Evolutionary conservation across 1,140 invertebrate genomes (phyloP).

Genomic region (Tetraneura akinire): DNA sequence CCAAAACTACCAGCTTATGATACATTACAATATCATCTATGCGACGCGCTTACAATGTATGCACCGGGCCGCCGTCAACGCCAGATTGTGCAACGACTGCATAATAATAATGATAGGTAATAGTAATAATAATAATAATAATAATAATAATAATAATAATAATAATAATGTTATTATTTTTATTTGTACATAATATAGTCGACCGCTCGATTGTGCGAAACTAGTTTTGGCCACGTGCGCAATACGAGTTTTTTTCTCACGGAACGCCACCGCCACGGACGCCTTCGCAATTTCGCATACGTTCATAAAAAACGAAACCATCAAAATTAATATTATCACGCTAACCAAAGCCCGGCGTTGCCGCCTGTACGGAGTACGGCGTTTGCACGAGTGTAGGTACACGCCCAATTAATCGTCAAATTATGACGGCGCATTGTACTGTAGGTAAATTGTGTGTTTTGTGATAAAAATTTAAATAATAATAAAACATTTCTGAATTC

Average conservation of each 20-base stretch:
- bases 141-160: no score
- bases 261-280: not conserved
- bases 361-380: no score
- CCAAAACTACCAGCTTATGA: not conserved
- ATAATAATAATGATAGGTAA: not conserved
- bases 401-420: not conserved
- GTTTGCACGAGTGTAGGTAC: not conserved
- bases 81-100: constrained; percentile 22
- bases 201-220: constrained; percentile 2
- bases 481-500: no score
- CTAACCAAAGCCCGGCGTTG: not conserved
- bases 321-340: not conserved
- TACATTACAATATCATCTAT: no score
- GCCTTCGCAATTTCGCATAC: no score
- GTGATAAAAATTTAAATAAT: no score
- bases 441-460: no score
- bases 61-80: not conserved
- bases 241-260: constrained; percentile 19
- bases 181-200: no score
- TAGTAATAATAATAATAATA: no score
- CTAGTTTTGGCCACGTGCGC: constrained; percentile 35
- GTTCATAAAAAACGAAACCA: not conserved
- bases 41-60: not conserved
- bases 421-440: no score
- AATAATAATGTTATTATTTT: no score